Evolutionary conservation across 2,888 invertebrate genomes (phyloP), one percentile per base, ranked within the genome.

Genomic region (Oscheius sp.): DNA sequence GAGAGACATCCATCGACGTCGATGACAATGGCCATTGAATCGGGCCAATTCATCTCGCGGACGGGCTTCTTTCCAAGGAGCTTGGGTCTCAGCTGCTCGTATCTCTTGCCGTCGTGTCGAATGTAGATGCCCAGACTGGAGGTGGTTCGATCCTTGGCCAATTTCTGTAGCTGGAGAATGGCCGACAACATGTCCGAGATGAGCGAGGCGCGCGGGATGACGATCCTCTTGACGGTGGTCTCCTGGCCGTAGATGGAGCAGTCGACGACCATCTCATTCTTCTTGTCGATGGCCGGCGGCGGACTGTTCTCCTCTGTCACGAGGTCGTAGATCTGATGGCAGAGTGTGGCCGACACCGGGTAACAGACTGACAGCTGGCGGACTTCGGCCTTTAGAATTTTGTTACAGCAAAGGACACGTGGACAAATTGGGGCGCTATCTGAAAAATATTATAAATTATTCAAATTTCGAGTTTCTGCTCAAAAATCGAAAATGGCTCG

Each of bases 211-310:
- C 76, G 75, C 13, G 81, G 81, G 1, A 82, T 61, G 7, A 76
- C 75, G 55, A 83, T 80, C 12, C 76, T 68, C 61, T 79, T 79
- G 66, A 76, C 78, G 46, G 72, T 77, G 21, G 59, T 69, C 52
- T 83, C 80, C 43, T 53, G 72, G 18, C 78, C 76, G 61, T 82
- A 78, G 27, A 80, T 52, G 35, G 74, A 79, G 68, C 82, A 83
- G 46, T 77, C 79, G 27, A 83, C 75, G 9, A 78, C 45, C 23
- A 80, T 52, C 41, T 83, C 82, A 25, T 78, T 72, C 25, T 76
- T 75, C 9, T 29, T 55, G 53, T 72, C 21, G n/a, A 55, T 13
- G 35, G 41, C 16, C 21, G 41, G 21, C 59, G 13, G 35, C 29
- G 59, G 41, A 35, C 35, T 35, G 35, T 35, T 35, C n/a, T 35